Evolutionary conservation across 2,888 invertebrate species (phyloP).

Genomic region (Uropetala carovei): DNA sequence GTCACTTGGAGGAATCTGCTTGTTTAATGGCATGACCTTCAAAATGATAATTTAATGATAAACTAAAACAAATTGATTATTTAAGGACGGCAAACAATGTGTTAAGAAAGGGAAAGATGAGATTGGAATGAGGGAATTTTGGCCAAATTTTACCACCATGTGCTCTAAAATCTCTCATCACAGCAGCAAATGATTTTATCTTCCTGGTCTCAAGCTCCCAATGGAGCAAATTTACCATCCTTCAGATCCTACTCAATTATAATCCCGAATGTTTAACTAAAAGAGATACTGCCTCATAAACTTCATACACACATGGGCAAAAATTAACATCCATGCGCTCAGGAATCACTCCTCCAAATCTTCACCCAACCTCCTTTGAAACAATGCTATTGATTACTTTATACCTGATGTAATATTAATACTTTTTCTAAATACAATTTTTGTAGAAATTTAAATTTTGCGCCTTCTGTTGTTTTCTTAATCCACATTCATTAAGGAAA

Average conservation of each 20-base stretch:
- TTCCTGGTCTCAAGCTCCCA: slow-evolving; percentile 8
- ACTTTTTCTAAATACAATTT: slow-evolving; percentile 62
- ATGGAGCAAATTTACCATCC: background rate
- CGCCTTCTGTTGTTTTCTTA: slow-evolving; percentile 42
- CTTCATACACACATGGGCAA: slow-evolving; percentile 34
- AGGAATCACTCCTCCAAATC: slow-evolving; percentile 49
- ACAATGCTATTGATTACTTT: slow-evolving; percentile 56
- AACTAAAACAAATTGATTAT: slow-evolving; percentile 33
- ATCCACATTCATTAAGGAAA: slow-evolving; percentile 60
- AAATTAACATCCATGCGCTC: slow-evolving; percentile 51
- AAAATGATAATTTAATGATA: background rate
- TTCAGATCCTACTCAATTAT: slow-evolving; percentile 9
- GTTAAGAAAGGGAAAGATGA: background rate
- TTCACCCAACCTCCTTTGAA: slow-evolving; percentile 40
- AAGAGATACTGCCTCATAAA: background rate
- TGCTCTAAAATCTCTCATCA: slow-evolving; percentile 21
- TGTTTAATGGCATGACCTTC: slow-evolving; percentile 1
- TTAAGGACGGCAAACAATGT: slow-evolving; percentile 48
- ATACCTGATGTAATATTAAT: slow-evolving; percentile 59
- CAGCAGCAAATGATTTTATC: background rate
- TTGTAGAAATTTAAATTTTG: slow-evolving; percentile 58
- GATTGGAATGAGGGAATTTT: slow-evolving; percentile 4
- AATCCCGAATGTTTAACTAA: slow-evolving; percentile 21
- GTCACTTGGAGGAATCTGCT: slow-evolving; percentile 39
- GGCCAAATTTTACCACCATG: background rate